These are phyloP conservation scores for Heliocidaris tuberculata DNA, from an alignment of 35 echinoderm and acorn worm genomes.

Conservation along the genomic window DNA sequence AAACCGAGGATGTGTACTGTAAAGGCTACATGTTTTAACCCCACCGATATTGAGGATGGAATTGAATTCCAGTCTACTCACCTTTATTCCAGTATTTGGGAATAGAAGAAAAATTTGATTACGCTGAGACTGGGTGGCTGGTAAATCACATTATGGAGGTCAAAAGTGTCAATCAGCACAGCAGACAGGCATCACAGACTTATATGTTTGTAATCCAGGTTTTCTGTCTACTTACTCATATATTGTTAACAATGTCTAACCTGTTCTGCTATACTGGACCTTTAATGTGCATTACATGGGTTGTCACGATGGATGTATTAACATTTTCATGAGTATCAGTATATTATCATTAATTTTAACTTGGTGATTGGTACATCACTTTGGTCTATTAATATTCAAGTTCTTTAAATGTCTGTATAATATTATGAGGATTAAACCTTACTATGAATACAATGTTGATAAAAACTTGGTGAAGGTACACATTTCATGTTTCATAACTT, in stretches of 20 bases:
- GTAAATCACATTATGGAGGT: background rate
- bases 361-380: no score
- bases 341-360: background rate
- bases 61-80: no score
- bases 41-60: no score
- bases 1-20: no score
- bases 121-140: background rate
- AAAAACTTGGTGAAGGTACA: no score
- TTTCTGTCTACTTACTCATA: background rate
- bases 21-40: no score
- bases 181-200: background rate
- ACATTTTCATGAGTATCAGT: background rate
- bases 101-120: background rate
- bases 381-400: no score
- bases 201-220: no score
- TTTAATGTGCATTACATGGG: background rate
- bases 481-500: no score
- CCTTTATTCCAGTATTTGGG: background rate
- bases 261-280: background rate
- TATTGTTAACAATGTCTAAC: background rate
- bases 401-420: no score
- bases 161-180: background rate
- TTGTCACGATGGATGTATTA: background rate
- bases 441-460: no score
- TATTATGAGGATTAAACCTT: no score